phyloP scores from a whole-genome alignment of 2,797 vertebrate genomes.

The Peromyscus nudipes region DNA sequence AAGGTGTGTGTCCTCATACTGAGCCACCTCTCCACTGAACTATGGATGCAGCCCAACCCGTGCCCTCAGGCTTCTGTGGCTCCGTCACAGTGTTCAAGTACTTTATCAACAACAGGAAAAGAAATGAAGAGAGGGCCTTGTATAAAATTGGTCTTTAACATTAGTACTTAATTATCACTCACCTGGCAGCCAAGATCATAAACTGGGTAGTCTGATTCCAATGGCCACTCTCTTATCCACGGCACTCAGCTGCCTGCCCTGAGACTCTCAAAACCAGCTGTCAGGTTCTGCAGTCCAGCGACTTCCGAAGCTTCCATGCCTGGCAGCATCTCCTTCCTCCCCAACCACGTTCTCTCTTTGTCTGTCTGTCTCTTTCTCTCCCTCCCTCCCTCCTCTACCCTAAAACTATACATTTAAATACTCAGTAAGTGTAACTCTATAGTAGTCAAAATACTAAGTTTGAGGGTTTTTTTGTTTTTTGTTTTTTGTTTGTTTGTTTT shows the following conservation, averaged over 20 bases:
- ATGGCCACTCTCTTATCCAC: not conserved
- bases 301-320: not conserved
- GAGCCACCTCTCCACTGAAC: not conserved
- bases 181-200: not conserved
- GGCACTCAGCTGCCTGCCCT: not conserved
- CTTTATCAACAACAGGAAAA: not conserved
- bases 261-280: not conserved
- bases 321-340: not conserved
- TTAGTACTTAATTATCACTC: not conserved
- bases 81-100: not conserved
- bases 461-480: not conserved
- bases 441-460: not conserved
- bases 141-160: not conserved
- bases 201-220: not conserved
- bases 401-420: not conserved
- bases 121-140: not conserved
- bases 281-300: not conserved
- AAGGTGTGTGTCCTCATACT: not conserved
- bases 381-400: not conserved
- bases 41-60: not conserved
- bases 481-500: no score
- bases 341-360: fast-evolving
- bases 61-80: not conserved
- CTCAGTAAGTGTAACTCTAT: not conserved
- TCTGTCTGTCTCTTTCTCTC: fast-evolving